Evolutionary conservation across 2,888 invertebrate genomes (phyloP).

Genomic region (Glomeris marginata): DNA sequence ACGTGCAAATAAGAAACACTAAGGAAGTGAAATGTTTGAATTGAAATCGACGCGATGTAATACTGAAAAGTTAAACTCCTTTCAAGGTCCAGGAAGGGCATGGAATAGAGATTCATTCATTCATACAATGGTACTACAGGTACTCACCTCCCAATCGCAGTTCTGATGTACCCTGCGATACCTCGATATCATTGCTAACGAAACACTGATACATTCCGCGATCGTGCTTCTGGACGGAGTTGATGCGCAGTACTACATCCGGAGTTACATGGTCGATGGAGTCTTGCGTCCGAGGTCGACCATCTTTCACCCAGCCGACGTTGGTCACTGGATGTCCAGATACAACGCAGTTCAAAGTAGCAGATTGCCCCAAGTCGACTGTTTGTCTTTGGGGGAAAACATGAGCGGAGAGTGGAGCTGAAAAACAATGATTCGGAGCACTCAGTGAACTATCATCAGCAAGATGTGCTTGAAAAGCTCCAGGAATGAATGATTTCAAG

Average conservation of each 20-base stretch:
- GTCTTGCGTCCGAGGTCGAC: constrained; percentile 19
- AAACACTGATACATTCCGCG: constrained; percentile 32
- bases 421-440: constrained; percentile 14
- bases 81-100: too few species aligned
- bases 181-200: constrained; percentile 24
- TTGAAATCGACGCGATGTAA: too few species aligned
- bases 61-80: too few species aligned
- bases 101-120: too few species aligned
- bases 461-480: too few species aligned
- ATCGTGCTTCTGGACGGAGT: constrained; percentile 26
- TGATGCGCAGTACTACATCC: constrained; percentile 21
- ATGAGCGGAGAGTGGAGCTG: constrained; percentile 12
- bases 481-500: background rate
- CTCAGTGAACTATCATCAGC: too few species aligned
- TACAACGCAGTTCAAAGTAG: constrained; percentile 19
- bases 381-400: constrained; percentile 18
- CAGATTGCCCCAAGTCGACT: constrained; percentile 21
- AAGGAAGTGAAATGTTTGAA: too few species aligned
- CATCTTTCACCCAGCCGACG: constrained; percentile 23
- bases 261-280: constrained; percentile 13
- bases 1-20: too few species aligned
- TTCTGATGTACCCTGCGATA: constrained; percentile 57
- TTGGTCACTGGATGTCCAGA: constrained; percentile 15
- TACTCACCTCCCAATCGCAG: constrained; percentile 37
- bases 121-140: background rate